Percentiles rank a stretch among this genome's conserved stretches.
These are phyloP conservation scores for Timema cristinae DNA, from an alignment of 2,888 invertebrate genomes.

Conservation along the genomic window DNA sequence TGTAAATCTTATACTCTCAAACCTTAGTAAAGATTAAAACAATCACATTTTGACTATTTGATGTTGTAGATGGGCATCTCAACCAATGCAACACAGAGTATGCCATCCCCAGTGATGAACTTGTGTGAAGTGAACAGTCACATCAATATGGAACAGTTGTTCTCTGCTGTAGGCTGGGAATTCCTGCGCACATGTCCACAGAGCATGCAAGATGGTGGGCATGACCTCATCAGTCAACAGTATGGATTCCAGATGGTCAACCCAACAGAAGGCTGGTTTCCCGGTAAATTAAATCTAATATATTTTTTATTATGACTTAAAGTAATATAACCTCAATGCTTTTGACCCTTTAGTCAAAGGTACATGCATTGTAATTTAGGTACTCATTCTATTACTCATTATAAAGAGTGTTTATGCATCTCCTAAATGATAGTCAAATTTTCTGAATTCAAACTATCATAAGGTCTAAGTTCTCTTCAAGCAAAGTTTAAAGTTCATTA, in stretches of 20 bases:
- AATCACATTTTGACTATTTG: neutral
- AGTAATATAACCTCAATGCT: no score
- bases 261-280: constrained; percentile 85
- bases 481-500: no score
- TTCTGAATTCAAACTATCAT: no score
- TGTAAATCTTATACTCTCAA: no score
- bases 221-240: constrained; percentile 66
- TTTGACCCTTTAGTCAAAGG: no score
- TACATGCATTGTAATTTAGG: no score
- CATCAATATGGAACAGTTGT: constrained; percentile 65
- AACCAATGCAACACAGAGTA: constrained; percentile 82
- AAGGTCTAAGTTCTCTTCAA: no score
- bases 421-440: no score
- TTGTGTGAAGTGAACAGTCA: constrained; percentile 68
- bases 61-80: constrained; percentile 65
- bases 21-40: no score
- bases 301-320: no score
- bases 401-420: no score
- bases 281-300: constrained; percentile 51
- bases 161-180: constrained; percentile 79
- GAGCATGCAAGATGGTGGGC: constrained; percentile 66
- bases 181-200: constrained; percentile 71
- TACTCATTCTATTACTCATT: no score
- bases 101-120: constrained; percentile 77
- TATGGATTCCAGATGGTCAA: constrained; percentile 81